phyloP scores from a whole-genome alignment of 2,113 vertebrate species.

The Myrmecophaga tridactyla region DNA sequence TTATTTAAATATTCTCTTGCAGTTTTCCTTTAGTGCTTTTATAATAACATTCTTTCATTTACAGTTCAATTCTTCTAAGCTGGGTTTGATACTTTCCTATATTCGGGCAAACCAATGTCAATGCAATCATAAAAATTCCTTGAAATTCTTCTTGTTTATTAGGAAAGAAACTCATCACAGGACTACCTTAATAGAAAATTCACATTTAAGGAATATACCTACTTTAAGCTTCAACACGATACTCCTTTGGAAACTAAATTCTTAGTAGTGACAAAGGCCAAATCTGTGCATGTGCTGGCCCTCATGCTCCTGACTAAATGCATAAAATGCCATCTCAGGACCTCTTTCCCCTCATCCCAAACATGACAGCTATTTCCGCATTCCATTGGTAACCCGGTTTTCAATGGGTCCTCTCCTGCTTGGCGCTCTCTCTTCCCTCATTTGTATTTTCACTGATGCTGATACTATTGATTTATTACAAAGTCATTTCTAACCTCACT shows the following conservation, averaged over 20 bases:
- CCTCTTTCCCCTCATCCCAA: not conserved
- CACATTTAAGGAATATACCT: not conserved
- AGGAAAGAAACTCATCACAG: not conserved
- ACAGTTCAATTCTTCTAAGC: not conserved
- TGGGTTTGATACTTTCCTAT: not conserved
- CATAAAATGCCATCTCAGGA: not conserved
- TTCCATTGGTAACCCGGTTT: not conserved
- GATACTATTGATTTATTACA: not conserved
- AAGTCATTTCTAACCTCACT: not conserved
- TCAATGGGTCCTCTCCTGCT: not conserved
- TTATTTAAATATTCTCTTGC: not conserved
- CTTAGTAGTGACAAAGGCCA: not conserved
- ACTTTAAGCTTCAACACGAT: not conserved
- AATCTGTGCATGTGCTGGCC: not conserved
- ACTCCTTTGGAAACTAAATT: not conserved
- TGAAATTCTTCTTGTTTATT: not conserved
- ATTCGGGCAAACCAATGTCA: not conserved
- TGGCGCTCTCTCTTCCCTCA: not conserved
- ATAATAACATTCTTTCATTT: not conserved
- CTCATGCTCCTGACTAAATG: not conserved
- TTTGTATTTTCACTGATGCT: not conserved
- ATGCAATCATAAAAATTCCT: not conserved
- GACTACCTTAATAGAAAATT: not conserved
- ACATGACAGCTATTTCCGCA: not conserved
- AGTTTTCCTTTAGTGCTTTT: constrained; percentile 9